Evolutionary conservation across 1,140 invertebrate species (phyloP).

Genomic region (Ephestia elutella): DNA sequence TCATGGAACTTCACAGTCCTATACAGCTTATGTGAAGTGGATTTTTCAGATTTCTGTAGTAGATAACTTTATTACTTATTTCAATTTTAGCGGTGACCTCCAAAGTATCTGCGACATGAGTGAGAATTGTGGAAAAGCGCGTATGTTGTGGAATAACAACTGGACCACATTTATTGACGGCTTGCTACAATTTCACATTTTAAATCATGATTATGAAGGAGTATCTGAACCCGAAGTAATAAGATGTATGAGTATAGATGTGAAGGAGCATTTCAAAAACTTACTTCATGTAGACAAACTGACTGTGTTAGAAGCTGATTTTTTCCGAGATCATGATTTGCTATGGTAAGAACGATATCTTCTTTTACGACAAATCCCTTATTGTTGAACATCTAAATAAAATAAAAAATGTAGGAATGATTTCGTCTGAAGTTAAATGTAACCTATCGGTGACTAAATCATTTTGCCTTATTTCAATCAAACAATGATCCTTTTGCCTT

Average conservation of each 20-base stretch:
- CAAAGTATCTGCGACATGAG: constrained; percentile 23
- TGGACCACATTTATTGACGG: constrained; percentile 40
- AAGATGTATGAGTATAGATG: constrained; percentile 21
- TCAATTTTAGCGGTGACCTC: constrained; percentile 29
- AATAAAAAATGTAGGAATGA: no score
- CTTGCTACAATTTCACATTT: constrained; percentile 31
- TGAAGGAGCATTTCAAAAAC: constrained; percentile 16
- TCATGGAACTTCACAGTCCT: no score
- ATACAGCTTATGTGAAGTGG: no score
- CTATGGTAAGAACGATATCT: constrained; percentile 15
- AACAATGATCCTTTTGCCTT: no score
- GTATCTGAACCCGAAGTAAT: constrained; percentile 19
- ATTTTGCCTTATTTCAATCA: no score
- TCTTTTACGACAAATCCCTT: background rate
- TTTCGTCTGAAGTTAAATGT: no score
- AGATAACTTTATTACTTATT: no score
- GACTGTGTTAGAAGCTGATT: constrained; percentile 15
- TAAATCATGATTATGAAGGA: constrained; percentile 18
- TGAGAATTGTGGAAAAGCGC: constrained; percentile 18
- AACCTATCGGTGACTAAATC: no score
- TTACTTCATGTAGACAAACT: background rate
- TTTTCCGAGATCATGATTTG: constrained; percentile 10
- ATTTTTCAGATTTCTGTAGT: background rate
- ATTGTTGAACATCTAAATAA: no score
- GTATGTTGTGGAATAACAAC: constrained; percentile 29